Evolutionary conservation across 2,888 invertebrate species (phyloP).

Genomic region (Chydorus sphaericus): DNA sequence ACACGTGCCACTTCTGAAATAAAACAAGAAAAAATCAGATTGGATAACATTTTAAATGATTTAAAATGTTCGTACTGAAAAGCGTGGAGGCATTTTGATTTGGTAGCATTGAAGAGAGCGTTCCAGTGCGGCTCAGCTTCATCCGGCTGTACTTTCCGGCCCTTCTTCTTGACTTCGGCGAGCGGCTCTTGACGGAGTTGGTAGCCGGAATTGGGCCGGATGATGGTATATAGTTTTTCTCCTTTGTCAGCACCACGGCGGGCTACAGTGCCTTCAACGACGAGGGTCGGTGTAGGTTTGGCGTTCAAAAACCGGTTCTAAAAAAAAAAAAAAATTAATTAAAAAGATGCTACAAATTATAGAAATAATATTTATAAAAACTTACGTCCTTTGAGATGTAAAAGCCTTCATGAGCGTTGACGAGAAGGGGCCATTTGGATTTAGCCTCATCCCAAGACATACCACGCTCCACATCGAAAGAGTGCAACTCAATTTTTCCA

Average conservation of each 20-base stretch:
- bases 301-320: background rate
- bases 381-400: conserved; percentile 65
- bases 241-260: background rate
- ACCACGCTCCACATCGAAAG: conserved; percentile 81
- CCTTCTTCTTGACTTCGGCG: conserved; percentile 81
- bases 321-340: background rate
- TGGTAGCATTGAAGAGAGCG: conserved; percentile 71
- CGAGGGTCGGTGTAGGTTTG: background rate
- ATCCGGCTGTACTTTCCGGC: conserved; percentile 56
- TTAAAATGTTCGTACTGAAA: conserved; percentile 56
- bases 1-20: conserved; percentile 54
- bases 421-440: conserved; percentile 55
- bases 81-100: conserved; percentile 75
- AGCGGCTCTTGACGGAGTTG: conserved; percentile 51
- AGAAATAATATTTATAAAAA: background rate
- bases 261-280: background rate
- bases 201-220: conserved; percentile 4
- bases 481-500: conserved; percentile 83
- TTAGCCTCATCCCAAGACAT: conserved; percentile 58
- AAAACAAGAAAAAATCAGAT: background rate
- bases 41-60: background rate
- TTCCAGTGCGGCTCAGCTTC: conserved; percentile 83
- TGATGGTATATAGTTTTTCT: conserved; percentile 3
- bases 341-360: background rate
- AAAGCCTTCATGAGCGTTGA: conserved; percentile 73